Evolutionary conservation across 2,888 invertebrate genomes (phyloP).

Genomic region (Leptinotarsa tumamoca): DNA sequence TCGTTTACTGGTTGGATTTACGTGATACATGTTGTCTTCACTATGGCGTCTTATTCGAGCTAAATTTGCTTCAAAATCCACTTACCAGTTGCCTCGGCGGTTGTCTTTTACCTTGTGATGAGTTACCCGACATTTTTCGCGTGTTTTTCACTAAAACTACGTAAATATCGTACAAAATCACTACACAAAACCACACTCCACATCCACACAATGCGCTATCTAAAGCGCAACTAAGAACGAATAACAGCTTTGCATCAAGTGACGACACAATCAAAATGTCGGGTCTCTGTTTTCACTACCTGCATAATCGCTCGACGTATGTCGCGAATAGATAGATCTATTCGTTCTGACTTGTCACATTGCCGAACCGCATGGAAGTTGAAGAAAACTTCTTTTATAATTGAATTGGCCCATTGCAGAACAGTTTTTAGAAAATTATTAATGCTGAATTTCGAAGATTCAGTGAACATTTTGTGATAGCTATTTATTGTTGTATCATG

Average conservation of each 20-base stretch:
- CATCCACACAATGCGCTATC: constrained; percentile 59
- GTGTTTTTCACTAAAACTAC: constrained; percentile 61
- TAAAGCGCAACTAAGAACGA: constrained; percentile 63
- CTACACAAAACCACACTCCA: constrained; percentile 48
- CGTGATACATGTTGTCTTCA: constrained; percentile 75
- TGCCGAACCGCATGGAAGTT: constrained; percentile 19
- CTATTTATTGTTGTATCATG: no score
- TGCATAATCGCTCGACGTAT: constrained; percentile 19
- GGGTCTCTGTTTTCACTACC: constrained; percentile 32
- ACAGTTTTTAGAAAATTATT: constrained; percentile 2
- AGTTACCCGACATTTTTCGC: constrained; percentile 60
- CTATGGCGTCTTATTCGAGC: constrained; percentile 69
- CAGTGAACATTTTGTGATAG: no score
- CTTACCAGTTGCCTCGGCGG: constrained; percentile 75
- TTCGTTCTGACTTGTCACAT: constrained; percentile 34
- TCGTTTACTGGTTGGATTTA: constrained; percentile 62
- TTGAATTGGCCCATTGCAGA: constrained; percentile 1
- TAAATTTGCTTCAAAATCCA: constrained; percentile 52
- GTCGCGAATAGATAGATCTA: constrained; percentile 10
- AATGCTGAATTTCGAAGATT: no score
- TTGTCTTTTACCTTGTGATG: constrained; percentile 72
- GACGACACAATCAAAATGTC: constrained; percentile 23
- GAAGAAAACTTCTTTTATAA: constrained; percentile 13
- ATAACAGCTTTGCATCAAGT: constrained; percentile 38
- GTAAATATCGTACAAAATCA: constrained; percentile 56